Percentiles rank a stretch among this genome's conserved stretches.
Evolutionary conservation across 2,797 vertebrate genomes (phyloP).

Genomic region (Chanos chanos): DNA sequence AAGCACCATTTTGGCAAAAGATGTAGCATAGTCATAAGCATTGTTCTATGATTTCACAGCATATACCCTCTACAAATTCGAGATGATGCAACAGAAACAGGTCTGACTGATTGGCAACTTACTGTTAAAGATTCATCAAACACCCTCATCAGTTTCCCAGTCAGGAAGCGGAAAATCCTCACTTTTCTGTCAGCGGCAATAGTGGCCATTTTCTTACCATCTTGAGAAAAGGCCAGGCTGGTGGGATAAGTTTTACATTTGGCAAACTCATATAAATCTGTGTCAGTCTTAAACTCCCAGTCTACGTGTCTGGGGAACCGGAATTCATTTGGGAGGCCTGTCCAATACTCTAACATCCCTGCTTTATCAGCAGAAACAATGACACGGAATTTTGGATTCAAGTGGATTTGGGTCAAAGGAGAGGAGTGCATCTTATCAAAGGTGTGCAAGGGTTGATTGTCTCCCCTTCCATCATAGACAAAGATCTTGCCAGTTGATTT

Average conservation of each 20-base stretch:
- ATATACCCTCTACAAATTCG: too few species aligned
- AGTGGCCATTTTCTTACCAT: conserved; percentile 96
- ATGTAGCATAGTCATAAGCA: too few species aligned
- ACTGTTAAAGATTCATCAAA: conserved; percentile 96
- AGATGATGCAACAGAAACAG: too few species aligned
- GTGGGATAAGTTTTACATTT: conserved; percentile 92
- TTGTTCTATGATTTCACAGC: not conserved
- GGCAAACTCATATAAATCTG: conserved; percentile 96
- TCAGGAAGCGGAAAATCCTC: conserved; percentile 93
- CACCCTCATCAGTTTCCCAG: conserved; percentile 93
- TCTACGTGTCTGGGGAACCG: conserved; percentile 86
- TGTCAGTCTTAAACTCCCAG: conserved; percentile 98
- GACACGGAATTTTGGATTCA: conserved; percentile 85
- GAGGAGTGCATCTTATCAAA: conserved; percentile 90
- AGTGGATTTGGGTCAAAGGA: conserved; percentile 85
- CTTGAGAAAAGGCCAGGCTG: conserved; percentile 87
- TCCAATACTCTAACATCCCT: conserved; percentile 99
- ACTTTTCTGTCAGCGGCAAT: conserved; percentile 95
- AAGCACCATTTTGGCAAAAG: too few species aligned
- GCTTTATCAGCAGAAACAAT: conserved; percentile 93
- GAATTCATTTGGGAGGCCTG: conserved; percentile 88
- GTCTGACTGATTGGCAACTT: too few species aligned
- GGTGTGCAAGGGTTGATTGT: conserved; percentile 82
- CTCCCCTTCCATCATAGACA: conserved; percentile 90
- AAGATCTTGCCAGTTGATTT: conserved; percentile 96